Percentiles rank a stretch among this genome's conserved stretches.
Evolutionary conservation across 1,140 invertebrate species (phyloP).

Genomic region (Drosophila persimilis): DNA sequence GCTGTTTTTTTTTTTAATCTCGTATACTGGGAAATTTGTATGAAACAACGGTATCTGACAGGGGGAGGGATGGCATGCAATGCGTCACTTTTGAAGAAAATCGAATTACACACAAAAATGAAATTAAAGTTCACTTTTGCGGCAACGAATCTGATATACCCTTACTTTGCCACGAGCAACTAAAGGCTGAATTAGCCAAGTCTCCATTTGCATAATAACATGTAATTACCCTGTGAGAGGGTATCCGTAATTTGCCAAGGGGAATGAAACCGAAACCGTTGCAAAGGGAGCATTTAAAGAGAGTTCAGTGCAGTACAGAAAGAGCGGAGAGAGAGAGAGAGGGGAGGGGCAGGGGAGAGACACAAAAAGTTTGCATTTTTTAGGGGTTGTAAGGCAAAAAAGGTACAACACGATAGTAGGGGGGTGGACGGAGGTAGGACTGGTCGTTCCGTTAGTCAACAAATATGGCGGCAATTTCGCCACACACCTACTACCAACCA

Average conservation of each 20-base stretch:
- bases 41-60: slow-evolving; percentile 52
- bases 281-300: slow-evolving; percentile 40
- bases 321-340: background rate
- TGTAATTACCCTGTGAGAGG: background rate
- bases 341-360: slow-evolving; percentile 6
- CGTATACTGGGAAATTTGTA: slow-evolving; percentile 51
- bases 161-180: too few species aligned
- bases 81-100: slow-evolving; percentile 73
- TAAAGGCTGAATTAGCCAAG: too few species aligned
- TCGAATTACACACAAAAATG: slow-evolving; percentile 64
- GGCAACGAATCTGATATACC: too few species aligned
- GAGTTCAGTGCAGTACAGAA: background rate
- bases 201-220: too few species aligned
- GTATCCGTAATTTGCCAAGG: slow-evolving; percentile 22
- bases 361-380: slow-evolving; percentile 60
- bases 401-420: slow-evolving; percentile 1
- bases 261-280: slow-evolving; percentile 78
- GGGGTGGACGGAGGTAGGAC: slow-evolving; percentile 15
- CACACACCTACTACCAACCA: too few species aligned
- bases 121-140: background rate
- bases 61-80: slow-evolving; percentile 35
- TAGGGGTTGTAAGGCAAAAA: slow-evolving; percentile 59
- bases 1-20: slow-evolving; percentile 17
- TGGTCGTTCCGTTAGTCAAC: slow-evolving; percentile 2
- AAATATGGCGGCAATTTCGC: slow-evolving; percentile 50